Evolutionary conservation across 1,140 invertebrate genomes (phyloP).

Genomic region (Caerostris darwini): DNA sequence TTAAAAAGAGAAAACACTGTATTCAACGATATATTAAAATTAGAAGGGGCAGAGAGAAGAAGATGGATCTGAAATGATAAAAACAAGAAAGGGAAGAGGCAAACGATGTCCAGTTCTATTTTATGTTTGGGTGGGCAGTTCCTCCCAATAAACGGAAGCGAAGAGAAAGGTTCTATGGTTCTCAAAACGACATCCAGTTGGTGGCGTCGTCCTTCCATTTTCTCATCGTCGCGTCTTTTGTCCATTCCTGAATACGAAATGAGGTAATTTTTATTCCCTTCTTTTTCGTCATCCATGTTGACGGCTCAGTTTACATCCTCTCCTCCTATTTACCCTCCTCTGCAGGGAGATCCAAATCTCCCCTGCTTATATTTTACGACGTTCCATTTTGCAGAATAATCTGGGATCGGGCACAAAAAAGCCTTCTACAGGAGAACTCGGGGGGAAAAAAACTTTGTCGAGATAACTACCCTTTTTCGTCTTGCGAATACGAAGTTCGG

Average conservation of each 20-base stretch:
- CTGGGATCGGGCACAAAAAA: slow-evolving; percentile 42
- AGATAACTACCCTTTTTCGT: slow-evolving; percentile 26
- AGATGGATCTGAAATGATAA: not conserved
- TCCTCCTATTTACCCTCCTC: not conserved
- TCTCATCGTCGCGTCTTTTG: slow-evolving; percentile 53
- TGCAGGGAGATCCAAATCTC: slow-evolving; percentile 27
- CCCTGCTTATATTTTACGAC: slow-evolving; percentile 61
- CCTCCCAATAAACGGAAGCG: not conserved
- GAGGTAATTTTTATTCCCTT: slow-evolving; percentile 32
- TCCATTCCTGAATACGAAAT: slow-evolving; percentile 69
- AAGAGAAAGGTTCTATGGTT: slow-evolving; percentile 12
- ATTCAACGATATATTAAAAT: no score
- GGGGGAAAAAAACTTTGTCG: not conserved
- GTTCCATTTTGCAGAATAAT: slow-evolving; percentile 52
- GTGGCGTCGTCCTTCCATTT: slow-evolving; percentile 41
- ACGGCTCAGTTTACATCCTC: slow-evolving; percentile 10
- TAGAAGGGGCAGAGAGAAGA: not conserved
- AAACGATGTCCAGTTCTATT: slow-evolving; percentile 28
- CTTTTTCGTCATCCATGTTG: not conserved
- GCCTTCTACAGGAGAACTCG: not conserved
- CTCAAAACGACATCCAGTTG: slow-evolving; percentile 22
- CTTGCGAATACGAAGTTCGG: not conserved
- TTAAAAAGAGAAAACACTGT: no score
- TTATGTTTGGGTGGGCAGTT: not conserved
- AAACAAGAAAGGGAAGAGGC: not conserved